Percentiles rank a stretch among this genome's conserved stretches.
Conservation (phyloP, 2,888 invertebrate species). For the Liodrosophila aerea region DNA sequence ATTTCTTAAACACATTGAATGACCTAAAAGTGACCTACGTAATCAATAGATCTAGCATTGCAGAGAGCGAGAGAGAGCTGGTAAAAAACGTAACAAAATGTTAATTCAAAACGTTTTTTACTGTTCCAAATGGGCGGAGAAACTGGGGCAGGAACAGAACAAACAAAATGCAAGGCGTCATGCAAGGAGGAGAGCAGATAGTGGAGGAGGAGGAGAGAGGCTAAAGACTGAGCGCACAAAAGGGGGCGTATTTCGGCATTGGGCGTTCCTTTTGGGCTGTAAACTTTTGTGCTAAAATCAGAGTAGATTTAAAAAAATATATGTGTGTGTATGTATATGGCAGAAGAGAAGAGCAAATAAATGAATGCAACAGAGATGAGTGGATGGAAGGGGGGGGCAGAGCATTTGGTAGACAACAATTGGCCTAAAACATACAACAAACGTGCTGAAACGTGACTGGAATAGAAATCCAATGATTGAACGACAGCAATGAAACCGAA, state of each 20-base stretch:
- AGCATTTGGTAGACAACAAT: constrained; percentile 48
- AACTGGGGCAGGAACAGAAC: constrained; percentile 21
- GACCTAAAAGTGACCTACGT: not conserved
- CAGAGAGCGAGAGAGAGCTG: too few species aligned
- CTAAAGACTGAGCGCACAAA: not conserved
- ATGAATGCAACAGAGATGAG: not conserved
- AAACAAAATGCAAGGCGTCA: constrained; percentile 38
- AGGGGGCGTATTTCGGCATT: constrained; percentile 1
- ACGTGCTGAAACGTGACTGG: constrained; percentile 70
- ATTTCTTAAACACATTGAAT: too few species aligned
- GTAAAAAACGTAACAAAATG: constrained; percentile 32
- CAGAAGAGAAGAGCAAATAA: not conserved
- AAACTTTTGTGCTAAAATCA: constrained; percentile 36
- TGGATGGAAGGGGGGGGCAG: not conserved
- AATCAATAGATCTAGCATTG: constrained; percentile 5
- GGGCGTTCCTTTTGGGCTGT: constrained; percentile 39
- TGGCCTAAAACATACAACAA: constrained; percentile 57
- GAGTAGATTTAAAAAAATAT: constrained; percentile 11
- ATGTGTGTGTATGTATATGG: too few species aligned
- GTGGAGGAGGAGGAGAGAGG: not conserved
- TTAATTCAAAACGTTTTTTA: constrained; percentile 51
- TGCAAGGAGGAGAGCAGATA: constrained; percentile 14
- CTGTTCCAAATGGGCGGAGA: constrained; percentile 28
- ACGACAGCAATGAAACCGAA: constrained; percentile 62
- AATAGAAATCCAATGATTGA: constrained; percentile 69